phyloP scores from a whole-genome alignment of 2,113 vertebrate species.

The Thryonomys swinderianus region DNA sequence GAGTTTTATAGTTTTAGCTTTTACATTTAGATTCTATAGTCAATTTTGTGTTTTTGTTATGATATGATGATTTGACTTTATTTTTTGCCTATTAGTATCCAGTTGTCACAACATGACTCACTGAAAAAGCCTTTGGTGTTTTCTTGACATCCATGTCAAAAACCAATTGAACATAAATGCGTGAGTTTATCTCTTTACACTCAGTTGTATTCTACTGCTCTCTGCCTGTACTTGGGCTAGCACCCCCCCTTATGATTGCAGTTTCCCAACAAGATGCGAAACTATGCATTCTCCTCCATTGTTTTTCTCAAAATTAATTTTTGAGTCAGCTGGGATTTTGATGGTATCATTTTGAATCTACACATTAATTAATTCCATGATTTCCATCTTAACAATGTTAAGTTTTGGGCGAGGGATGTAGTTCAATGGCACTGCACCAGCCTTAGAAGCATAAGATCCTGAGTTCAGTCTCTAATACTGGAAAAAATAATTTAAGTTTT shows the following conservation, averaged over 20 bases:
- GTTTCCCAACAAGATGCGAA: background rate
- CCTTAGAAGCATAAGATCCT: too few relatives aligned
- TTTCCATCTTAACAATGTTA: background rate
- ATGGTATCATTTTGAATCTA: background rate
- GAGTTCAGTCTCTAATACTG: too few relatives aligned
- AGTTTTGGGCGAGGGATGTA: background rate
- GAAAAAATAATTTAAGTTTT: background rate
- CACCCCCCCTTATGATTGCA: background rate
- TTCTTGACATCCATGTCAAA: background rate
- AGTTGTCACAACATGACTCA: background rate
- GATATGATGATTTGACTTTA: background rate
- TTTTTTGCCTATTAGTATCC: background rate
- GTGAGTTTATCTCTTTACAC: background rate
- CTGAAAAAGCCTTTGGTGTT: background rate
- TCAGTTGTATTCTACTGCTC: background rate
- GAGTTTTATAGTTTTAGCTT: background rate
- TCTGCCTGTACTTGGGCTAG: background rate
- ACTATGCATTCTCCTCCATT: background rate
- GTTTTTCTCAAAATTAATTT: constrained; percentile 10
- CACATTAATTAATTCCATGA: background rate
- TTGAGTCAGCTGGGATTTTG: background rate
- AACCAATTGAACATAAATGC: background rate
- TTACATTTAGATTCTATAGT: background rate
- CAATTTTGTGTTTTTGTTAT: constrained; percentile 7
- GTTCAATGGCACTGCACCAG: too few relatives aligned